Evolutionary conservation across 2,888 invertebrate genomes (phyloP).

Genomic region (Drosophila nigricruria): DNA sequence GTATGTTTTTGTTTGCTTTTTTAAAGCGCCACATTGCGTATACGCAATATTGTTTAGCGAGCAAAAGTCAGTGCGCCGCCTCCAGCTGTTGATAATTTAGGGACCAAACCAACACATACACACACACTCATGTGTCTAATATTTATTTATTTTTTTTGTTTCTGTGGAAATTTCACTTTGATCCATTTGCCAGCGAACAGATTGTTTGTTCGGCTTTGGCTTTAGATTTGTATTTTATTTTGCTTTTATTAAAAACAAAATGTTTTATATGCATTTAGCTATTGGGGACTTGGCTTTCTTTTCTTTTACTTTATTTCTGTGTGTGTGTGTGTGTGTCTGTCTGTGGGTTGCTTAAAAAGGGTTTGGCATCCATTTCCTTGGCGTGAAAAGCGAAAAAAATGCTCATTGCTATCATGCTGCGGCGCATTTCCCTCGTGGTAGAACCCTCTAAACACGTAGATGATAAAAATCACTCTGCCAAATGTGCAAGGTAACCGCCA

Average conservation of each 20-base stretch:
- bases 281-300: constrained; percentile 49
- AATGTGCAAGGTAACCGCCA: constrained; percentile 36
- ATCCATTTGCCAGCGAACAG: constrained; percentile 66
- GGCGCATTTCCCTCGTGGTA: constrained; percentile 36
- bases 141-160: constrained; percentile 35
- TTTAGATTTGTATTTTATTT: constrained; percentile 41
- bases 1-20: constrained; percentile 6
- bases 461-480: constrained; percentile 16
- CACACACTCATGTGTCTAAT: constrained; percentile 24
- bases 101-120: constrained; percentile 37
- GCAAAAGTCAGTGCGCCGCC: constrained; percentile 67
- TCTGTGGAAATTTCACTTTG: constrained; percentile 67
- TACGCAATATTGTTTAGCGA: constrained; percentile 70
- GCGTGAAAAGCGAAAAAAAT: constrained; percentile 29
- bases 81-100: constrained; percentile 75
- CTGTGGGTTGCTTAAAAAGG: constrained; percentile 32
- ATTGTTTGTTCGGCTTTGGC: constrained; percentile 61
- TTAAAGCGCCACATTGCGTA: constrained; percentile 68
- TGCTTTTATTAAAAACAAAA: constrained; percentile 75
- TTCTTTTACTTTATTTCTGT: constrained; percentile 3
- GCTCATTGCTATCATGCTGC: constrained; percentile 41
- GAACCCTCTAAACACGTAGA: constrained; percentile 29
- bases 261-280: constrained; percentile 64
- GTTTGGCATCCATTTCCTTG: constrained; percentile 41
- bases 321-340: neutral